These are phyloP conservation scores for Pollenia griseotomentosa DNA, from an alignment of 2,888 invertebrate genomes.

Conservation along the genomic window DNA sequence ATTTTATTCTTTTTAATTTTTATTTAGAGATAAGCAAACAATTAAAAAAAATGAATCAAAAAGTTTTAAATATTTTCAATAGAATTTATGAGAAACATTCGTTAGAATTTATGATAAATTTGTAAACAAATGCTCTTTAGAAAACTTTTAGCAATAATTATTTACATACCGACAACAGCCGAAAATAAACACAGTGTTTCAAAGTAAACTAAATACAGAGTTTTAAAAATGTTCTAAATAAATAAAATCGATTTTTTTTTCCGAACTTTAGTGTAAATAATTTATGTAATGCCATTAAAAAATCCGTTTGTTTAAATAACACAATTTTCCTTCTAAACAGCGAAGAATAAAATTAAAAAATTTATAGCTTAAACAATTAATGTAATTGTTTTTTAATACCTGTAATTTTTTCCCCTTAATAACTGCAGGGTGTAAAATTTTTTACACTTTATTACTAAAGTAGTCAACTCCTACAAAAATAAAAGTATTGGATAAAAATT, in stretches of 20 bases:
- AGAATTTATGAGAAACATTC: not conserved
- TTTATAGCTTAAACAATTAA: conserved; percentile 23
- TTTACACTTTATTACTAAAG: conserved; percentile 39
- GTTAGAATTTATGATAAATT: conserved; percentile 4
- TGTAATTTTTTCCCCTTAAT: conserved; percentile 7
- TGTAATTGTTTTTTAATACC: conserved; percentile 31
- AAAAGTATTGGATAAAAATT: not conserved
- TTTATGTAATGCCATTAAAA: not conserved
- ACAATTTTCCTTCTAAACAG: not conserved
- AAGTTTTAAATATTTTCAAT: conserved; percentile 24
- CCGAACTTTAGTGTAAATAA: not conserved
- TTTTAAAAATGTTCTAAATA: not conserved
- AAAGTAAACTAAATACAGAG: not conserved
- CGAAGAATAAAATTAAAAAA: not conserved
- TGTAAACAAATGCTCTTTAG: conserved; percentile 34
- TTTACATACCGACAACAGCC: not conserved
- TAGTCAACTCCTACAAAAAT: not conserved
- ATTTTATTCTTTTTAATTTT: not conserved
- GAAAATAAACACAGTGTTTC: no score
- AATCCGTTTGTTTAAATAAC: not conserved
- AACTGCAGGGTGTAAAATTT: conserved; percentile 15
- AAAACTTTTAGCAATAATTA: conserved; percentile 45
- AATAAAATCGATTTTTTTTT: no score
- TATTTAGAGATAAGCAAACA: not conserved
- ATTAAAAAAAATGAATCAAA: not conserved